These are phyloP conservation scores for Enteromius paludinosus DNA, from an alignment of 2,797 vertebrate genomes.

Conservation along the genomic window DNA sequence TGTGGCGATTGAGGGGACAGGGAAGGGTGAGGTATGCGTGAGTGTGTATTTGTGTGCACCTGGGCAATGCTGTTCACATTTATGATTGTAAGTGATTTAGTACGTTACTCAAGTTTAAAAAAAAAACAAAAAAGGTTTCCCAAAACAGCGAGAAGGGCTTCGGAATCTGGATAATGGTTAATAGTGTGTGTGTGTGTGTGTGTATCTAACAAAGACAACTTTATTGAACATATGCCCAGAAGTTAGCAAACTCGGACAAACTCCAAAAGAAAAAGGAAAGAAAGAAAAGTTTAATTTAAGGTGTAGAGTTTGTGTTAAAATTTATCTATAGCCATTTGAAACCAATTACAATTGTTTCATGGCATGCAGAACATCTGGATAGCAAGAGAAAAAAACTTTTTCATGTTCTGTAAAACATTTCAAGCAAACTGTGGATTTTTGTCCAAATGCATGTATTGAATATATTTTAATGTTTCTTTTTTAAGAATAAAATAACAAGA, in stretches of 20 bases:
- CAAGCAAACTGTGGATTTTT: not conserved
- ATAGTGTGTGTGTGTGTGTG: not conserved
- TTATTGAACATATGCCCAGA: not conserved
- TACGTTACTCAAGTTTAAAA: conserved; percentile 52
- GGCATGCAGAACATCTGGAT: not conserved
- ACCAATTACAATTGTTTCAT: not conserved
- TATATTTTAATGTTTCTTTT: not conserved
- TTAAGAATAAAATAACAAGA: not conserved
- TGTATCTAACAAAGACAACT: not conserved
- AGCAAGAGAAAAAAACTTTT: not conserved
- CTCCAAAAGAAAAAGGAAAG: not conserved
- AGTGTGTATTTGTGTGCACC: conserved; percentile 62
- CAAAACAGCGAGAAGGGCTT: not conserved
- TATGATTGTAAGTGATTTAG: conserved; percentile 28
- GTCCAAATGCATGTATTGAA: not conserved
- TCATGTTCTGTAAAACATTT: not conserved
- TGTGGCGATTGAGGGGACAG: conserved; percentile 22
- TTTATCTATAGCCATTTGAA: not conserved
- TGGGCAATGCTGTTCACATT: not conserved
- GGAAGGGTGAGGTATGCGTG: not conserved
- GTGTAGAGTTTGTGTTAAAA: not conserved
- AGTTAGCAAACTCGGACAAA: not conserved
- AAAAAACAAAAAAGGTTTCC: not conserved
- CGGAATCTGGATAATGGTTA: not conserved
- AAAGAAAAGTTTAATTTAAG: not conserved